Conservation (phyloP, 2,888 invertebrate species). For the Punctoribates punctum region DNA sequence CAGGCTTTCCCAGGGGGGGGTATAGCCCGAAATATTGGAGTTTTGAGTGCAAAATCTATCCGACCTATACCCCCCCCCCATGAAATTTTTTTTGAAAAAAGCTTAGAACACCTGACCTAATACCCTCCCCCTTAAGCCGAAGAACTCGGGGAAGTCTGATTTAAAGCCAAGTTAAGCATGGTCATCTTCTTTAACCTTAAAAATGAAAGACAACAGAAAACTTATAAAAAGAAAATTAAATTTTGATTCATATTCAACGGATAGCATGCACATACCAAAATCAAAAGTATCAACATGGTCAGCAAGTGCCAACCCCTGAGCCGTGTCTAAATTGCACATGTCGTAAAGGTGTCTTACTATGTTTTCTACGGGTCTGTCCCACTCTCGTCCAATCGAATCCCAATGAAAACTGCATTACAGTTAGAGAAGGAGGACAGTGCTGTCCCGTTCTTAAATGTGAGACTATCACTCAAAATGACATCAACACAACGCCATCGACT, state of each 20-base stretch:
- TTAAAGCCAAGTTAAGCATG: too few species aligned
- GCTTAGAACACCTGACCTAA: too few species aligned
- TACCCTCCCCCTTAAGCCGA: too few species aligned
- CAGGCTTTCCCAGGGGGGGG: too few species aligned
- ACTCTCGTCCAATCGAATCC: slow-evolving; percentile 46
- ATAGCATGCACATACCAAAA: slow-evolving; percentile 72
- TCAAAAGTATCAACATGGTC: slow-evolving; percentile 64
- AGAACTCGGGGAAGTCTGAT: too few species aligned
- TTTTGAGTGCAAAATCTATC: too few species aligned
- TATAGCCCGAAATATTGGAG: too few species aligned
- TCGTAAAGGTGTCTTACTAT: slow-evolving; percentile 66
- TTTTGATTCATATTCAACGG: neutral
- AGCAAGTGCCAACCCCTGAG: slow-evolving; percentile 63
- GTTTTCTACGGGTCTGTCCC: slow-evolving; percentile 72
- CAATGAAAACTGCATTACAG: slow-evolving; percentile 32
- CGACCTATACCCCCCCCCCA: too few species aligned
- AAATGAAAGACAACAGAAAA: neutral
- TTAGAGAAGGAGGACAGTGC: slow-evolving; percentile 56
- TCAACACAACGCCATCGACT: slow-evolving; percentile 6
- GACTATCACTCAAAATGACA: neutral
- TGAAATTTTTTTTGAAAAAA: too few species aligned
- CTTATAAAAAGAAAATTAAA: neutral
- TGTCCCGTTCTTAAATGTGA: slow-evolving; percentile 73
- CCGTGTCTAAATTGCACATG: slow-evolving; percentile 76
- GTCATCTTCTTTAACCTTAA: too few species aligned